Evolutionary conservation across 1,140 invertebrate species (phyloP).

Genomic region (Drosophila pseudoobscura): DNA sequence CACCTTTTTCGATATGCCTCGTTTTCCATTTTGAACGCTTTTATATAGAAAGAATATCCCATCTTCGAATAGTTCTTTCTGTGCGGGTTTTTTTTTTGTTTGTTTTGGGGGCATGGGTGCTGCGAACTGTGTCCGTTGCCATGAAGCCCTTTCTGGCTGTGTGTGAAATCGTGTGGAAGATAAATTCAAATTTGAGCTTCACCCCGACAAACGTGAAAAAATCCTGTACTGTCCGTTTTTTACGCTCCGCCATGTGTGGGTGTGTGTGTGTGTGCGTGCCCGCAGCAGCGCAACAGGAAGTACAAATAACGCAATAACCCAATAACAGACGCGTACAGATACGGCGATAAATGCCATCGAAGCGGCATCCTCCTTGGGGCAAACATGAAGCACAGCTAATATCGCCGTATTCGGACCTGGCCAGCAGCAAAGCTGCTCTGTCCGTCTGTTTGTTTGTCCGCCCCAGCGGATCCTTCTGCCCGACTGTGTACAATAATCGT

Average conservation of each 20-base stretch:
- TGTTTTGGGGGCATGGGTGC: background rate
- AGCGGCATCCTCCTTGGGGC: background rate
- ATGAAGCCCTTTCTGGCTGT: constrained; percentile 32
- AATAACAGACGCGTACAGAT: constrained; percentile 33
- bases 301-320: constrained; percentile 23
- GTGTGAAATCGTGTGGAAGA: constrained; percentile 68
- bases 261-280: constrained; percentile 11
- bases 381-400: constrained; percentile 29
- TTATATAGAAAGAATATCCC: too few species aligned
- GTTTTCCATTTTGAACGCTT: too few species aligned
- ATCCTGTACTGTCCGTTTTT: constrained; percentile 12
- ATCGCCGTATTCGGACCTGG: background rate
- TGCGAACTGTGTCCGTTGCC: constrained; percentile 22
- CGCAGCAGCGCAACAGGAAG: constrained; percentile 22
- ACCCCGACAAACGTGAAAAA: constrained; percentile 60
- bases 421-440: constrained; percentile 9
- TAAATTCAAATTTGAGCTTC: constrained; percentile 74
- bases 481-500: constrained; percentile 60
- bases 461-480: constrained; percentile 2
- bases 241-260: background rate
- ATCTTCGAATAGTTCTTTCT: too few species aligned
- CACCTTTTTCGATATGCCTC: too few species aligned
- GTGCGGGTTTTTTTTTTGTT: constrained; percentile 3
- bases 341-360: constrained; percentile 71
- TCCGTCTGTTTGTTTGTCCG: constrained; percentile 5